A percentile compares a stretch with the other conserved stretches of the same genome.
Conservation (phyloP, 2,797 vertebrate genomes). For the Onychomys arenicola region DNA sequence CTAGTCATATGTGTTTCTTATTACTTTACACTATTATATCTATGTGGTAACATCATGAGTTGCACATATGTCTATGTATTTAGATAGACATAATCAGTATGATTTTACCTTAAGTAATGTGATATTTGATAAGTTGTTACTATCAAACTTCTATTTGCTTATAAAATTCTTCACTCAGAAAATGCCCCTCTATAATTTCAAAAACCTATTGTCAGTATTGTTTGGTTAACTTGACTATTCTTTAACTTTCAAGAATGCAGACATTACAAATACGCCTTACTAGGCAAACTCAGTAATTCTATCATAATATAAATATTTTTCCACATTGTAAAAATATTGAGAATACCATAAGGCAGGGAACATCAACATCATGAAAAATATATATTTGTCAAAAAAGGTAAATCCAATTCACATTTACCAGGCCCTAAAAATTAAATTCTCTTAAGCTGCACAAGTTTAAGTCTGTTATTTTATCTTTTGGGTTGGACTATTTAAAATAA, state of each 20-base stretch:
- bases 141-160: neutral
- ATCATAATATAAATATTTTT: constrained; percentile 39
- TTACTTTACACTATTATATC: neutral
- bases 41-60: constrained; percentile 26
- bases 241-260: constrained; percentile 58
- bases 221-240: constrained; percentile 44
- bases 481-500: constrained; percentile 54
- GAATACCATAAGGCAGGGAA: neutral
- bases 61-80: neutral
- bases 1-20: neutral
- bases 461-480: neutral
- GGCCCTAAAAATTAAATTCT: constrained; percentile 47
- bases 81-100: neutral
- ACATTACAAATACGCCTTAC: constrained; percentile 14
- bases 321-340: neutral
- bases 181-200: constrained; percentile 16
- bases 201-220: neutral
- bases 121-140: constrained; percentile 8
- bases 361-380: constrained; percentile 36
- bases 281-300: constrained; percentile 14
- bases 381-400: neutral
- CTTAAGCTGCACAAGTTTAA: neutral
- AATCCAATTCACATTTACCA: constrained; percentile 44
- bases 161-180: constrained; percentile 22
- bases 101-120: neutral